phyloP scores from a whole-genome alignment of 2,888 invertebrate species.

The Spicauda simplicius region DNA sequence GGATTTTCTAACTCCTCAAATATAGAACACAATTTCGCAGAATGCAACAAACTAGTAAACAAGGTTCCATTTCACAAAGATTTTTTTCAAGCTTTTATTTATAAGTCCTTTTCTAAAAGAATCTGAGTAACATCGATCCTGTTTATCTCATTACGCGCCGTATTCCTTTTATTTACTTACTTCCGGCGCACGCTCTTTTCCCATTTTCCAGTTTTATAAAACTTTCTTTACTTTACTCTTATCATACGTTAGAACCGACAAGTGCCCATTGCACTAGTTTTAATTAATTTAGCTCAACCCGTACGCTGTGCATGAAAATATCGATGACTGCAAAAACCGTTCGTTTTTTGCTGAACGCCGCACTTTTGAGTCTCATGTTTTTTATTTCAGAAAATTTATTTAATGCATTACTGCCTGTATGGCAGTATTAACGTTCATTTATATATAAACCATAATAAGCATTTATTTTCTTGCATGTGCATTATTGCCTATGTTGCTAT shows the following conservation, averaged over 20 bases:
- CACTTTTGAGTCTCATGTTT: background rate
- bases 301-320: slow-evolving; percentile 28
- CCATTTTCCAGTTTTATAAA: slow-evolving; percentile 24
- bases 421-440: too few relatives aligned
- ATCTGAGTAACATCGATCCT: background rate
- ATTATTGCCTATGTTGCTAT: too few relatives aligned
- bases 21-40: too few relatives aligned
- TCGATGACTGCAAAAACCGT: slow-evolving; percentile 17
- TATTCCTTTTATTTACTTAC: slow-evolving; percentile 14
- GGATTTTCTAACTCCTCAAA: too few relatives aligned
- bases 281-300: slow-evolving; percentile 24
- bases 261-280: slow-evolving; percentile 21
- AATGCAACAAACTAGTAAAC: too few relatives aligned
- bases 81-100: too few relatives aligned
- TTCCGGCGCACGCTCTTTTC: slow-evolving; percentile 12
- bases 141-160: slow-evolving; percentile 20
- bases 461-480: too few relatives aligned
- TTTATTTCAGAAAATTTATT: too few relatives aligned
- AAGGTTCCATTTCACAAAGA: too few relatives aligned
- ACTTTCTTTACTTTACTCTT: slow-evolving; percentile 14
- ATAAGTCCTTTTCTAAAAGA: too few relatives aligned
- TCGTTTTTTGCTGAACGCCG: slow-evolving; percentile 6
- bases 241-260: slow-evolving; percentile 21
- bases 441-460: too few relatives aligned
- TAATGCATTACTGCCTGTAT: too few relatives aligned